Evolutionary conservation across 2,797 vertebrate genomes (phyloP).

Genomic region (Chaenodraco wilsoni): DNA sequence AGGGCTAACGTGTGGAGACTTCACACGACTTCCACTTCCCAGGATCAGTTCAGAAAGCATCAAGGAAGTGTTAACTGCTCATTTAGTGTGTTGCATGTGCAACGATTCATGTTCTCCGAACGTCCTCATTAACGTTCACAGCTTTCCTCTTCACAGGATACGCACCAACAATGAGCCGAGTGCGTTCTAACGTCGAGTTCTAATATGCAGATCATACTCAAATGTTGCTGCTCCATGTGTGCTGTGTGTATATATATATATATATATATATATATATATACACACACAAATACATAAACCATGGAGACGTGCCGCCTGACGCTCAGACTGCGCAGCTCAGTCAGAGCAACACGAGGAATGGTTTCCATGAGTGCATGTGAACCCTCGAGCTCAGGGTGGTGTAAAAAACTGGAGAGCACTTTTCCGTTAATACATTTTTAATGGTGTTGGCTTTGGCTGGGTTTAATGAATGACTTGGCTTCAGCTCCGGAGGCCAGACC

Average conservation of each 20-base stretch:
- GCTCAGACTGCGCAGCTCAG: too few relatives aligned
- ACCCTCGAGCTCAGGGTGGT: conserved; percentile 17
- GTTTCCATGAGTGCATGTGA: background rate
- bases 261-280: conserved; percentile 14
- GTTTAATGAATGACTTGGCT: conserved; percentile 61
- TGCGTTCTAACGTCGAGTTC: background rate
- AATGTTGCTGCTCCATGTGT: background rate
- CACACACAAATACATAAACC: too few relatives aligned
- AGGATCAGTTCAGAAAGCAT: conserved; percentile 42
- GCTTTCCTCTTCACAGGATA: background rate
- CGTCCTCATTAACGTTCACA: conserved; percentile 9
- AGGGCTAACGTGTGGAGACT: background rate
- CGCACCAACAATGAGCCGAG: too few relatives aligned
- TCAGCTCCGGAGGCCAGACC: conserved; percentile 13
- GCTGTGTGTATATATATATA: background rate
- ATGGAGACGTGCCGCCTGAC: background rate
- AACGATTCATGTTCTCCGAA: conserved; percentile 33
- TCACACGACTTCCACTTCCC: conserved; percentile 33
- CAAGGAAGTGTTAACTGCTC: conserved; percentile 29
- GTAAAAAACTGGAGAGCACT: conserved; percentile 38
- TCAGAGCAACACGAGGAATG: too few relatives aligned
- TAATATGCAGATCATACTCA: background rate
- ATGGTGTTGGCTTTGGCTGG: conserved; percentile 77
- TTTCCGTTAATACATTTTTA: conserved; percentile 68
- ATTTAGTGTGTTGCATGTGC: conserved; percentile 40